Percentiles rank a stretch among this genome's conserved stretches.
Conservation (phyloP, 2,888 invertebrate species). For the Gibbula magus region DNA sequence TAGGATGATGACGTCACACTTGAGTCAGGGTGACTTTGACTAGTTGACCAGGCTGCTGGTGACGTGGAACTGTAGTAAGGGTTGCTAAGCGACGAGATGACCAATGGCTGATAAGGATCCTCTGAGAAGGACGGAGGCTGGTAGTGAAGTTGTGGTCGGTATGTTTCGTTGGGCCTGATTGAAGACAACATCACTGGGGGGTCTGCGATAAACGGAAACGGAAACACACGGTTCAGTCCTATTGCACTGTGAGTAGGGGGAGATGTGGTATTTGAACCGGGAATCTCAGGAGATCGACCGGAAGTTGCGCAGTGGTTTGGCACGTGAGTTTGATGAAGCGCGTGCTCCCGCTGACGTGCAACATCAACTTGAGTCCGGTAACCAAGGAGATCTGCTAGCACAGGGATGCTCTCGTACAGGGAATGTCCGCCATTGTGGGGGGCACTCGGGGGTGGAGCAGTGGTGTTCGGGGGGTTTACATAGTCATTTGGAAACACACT, state of each 20-base stretch:
- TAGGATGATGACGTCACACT: neutral
- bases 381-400: slow-evolving; percentile 41
- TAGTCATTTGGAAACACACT: slow-evolving; percentile 24
- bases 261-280: neutral
- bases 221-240: slow-evolving; percentile 52
- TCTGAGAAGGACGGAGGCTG: slow-evolving; percentile 43
- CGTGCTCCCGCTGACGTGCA: neutral
- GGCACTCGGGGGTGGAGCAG: neutral
- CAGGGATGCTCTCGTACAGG: slow-evolving; percentile 39
- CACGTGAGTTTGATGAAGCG: neutral
- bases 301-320: neutral
- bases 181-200: slow-evolving; percentile 61
- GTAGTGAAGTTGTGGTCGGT: slow-evolving; percentile 50
- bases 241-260: slow-evolving; percentile 27
- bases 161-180: slow-evolving; percentile 51
- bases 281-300: neutral
- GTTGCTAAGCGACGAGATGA: slow-evolving; percentile 60
- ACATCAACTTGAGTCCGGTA: slow-evolving; percentile 14
- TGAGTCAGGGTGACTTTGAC: neutral
- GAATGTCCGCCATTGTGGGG: neutral
- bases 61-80: slow-evolving; percentile 53
- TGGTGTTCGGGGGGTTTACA: slow-evolving; percentile 2
- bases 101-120: slow-evolving; percentile 58
- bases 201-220: slow-evolving; percentile 63
- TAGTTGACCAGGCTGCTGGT: slow-evolving; percentile 29